Evolutionary conservation across 2,797 vertebrate species (phyloP), one percentile per base, ranked within the genome.

Genomic region (Arnoldichthys spilopterus): DNA sequence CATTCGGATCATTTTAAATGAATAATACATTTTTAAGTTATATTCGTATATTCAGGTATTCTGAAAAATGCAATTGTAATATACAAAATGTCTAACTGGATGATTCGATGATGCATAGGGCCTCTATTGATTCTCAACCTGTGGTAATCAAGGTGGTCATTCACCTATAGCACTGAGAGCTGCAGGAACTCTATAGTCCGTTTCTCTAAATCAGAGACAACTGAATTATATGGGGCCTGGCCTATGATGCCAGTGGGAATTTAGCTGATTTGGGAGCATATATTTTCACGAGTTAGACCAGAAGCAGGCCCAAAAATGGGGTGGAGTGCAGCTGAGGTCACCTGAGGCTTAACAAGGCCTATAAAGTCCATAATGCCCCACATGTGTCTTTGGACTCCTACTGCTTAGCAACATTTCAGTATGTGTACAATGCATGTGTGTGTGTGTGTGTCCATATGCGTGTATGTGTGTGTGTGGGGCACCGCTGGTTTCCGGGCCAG

Each of bases 401-500:
- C 64, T 71, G 53, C 72, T 75, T 71, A 66, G 56, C 74, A 51
- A 73, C 40, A 11, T 66, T 40, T 43, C 11, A 1, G 34, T 66
- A 32, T 51, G 51, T 75, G 71, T 74, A 51, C 30, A 34, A 18
- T 90, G 88, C 37, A 6, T 47, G 66, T 54, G 49, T 54, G 49
- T 51, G 43, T 30, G 45, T 20, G 8, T 64, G 62, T 59, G 56
- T 58, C 7, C n/a, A 3, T 32, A n/a, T 61, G 58, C 22, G 58
- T 32, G 58, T 45, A 15, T n/a, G 53, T 74, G 56, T 45, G 61
- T 87, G 86, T 86, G 75, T 85, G 87, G 90, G 90, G 87, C 89
- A 91, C 89, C 86, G 85, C 70, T 91, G 91, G 92, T 92, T 94
- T 92, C 91, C 91, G 84, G 93, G 89, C 91, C 86, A 86, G 86